Conservation (phyloP, 2,113 vertebrate genomes). For the Boulengeromyrus knoepffleri region DNA sequence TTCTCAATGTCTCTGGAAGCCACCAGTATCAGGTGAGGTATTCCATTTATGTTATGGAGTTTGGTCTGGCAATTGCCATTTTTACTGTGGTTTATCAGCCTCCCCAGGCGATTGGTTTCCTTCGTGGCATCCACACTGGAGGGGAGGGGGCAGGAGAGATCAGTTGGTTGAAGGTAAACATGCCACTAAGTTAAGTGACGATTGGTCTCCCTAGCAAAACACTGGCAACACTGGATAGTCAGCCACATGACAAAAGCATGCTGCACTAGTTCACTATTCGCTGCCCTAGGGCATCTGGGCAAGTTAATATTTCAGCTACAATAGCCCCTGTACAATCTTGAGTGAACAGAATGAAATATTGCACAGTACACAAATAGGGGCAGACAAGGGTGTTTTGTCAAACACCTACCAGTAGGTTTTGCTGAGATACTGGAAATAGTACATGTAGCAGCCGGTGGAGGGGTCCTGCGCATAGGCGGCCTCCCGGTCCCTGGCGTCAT, state of each 20-base stretch:
- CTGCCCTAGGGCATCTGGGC: background rate
- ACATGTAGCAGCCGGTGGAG: conserved; percentile 93
- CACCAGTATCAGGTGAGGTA: conserved; percentile 87
- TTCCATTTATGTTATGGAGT: conserved; percentile 77
- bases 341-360: background rate
- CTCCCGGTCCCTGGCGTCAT: conserved; percentile 80
- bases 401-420: conserved; percentile 85
- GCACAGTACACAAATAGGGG: background rate
- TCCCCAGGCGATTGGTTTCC: conserved; percentile 77
- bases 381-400: too few relatives aligned
- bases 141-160: conserved; percentile 3
- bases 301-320: background rate
- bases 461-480: conserved; percentile 78
- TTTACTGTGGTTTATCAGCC: conserved; percentile 93
- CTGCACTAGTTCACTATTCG: background rate
- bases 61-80: conserved; percentile 88
- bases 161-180: background rate
- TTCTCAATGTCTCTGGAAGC: conserved; percentile 77
- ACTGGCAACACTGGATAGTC: background rate
- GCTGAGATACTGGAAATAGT: conserved; percentile 86
- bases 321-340: background rate
- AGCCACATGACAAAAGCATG: background rate
- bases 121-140: conserved; percentile 83
- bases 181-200: background rate
- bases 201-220: background rate